Conservation (phyloP, 2,113 vertebrate genomes). For the Syngnathus floridae region DNA sequence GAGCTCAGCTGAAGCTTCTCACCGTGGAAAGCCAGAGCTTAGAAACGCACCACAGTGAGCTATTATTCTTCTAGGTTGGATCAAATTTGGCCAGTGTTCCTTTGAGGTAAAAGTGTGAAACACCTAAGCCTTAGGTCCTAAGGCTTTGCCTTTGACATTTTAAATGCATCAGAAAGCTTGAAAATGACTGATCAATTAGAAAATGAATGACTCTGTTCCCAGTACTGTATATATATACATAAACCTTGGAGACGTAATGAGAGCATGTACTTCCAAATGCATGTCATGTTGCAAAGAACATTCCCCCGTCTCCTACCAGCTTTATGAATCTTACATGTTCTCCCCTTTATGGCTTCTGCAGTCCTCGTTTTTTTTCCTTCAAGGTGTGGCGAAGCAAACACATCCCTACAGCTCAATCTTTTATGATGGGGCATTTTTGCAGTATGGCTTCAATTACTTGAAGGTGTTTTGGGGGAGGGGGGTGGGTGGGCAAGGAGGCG, state of each 20-base stretch:
- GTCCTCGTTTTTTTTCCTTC: background rate
- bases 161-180: background rate
- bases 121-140: too few relatives aligned
- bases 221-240: background rate
- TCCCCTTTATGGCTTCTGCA: conserved; percentile 21
- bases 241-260: conserved; percentile 2
- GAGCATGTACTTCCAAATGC: conserved; percentile 39
- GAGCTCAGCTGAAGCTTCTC: conserved; percentile 43
- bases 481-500: background rate
- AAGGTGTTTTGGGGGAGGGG: conserved; percentile 11
- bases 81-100: conserved; percentile 23
- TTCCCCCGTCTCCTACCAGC: conserved; percentile 22
- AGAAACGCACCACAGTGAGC: conserved; percentile 30
- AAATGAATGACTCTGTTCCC: background rate
- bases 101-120: background rate
- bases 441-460: conserved; percentile 45
- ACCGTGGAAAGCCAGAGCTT: conserved; percentile 32
- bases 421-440: conserved; percentile 31
- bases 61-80: conserved; percentile 32
- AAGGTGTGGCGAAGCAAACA: conserved; percentile 22
- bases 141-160: background rate
- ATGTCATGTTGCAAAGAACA: conserved; percentile 44
- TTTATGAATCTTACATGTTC: conserved; percentile 55
- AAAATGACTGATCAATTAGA: background rate
- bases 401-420: conserved; percentile 45